Evolutionary conservation across 2,888 invertebrate species (phyloP).

Genomic region (Muscina levida): DNA sequence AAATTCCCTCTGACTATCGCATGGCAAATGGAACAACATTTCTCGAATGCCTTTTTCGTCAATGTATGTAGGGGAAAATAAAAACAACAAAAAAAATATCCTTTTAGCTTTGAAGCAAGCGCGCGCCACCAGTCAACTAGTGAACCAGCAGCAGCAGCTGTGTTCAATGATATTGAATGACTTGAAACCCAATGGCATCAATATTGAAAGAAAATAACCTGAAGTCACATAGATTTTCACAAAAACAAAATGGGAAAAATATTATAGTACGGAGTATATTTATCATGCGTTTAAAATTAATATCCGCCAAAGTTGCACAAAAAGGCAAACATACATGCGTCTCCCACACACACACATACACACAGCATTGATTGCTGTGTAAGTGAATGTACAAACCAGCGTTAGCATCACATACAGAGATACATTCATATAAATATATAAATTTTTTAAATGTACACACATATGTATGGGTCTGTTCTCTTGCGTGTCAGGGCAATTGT

Average conservation of each 20-base stretch:
- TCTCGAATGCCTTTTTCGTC: too few species aligned
- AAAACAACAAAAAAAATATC: slow-evolving; percentile 36
- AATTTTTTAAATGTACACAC: too few species aligned
- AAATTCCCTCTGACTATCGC: too few species aligned
- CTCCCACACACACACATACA: slow-evolving; percentile 6
- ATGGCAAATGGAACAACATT: too few species aligned
- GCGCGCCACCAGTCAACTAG: neutral
- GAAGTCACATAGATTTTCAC: slow-evolving; percentile 3
- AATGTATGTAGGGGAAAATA: too few species aligned
- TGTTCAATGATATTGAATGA: slow-evolving; percentile 33
- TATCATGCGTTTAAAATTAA: slow-evolving; percentile 69
- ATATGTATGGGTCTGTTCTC: too few species aligned
- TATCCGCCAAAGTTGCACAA: slow-evolving; percentile 62
- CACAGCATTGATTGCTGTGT: neutral
- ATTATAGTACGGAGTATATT: slow-evolving; percentile 55
- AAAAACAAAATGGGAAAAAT: slow-evolving; percentile 33
- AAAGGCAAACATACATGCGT: too few species aligned
- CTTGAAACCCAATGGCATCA: slow-evolving; percentile 16
- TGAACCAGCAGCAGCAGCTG: slow-evolving; percentile 7
- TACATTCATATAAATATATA: too few species aligned
- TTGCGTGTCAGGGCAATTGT: too few species aligned
- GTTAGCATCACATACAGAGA: too few species aligned
- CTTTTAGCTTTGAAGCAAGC: slow-evolving; percentile 22
- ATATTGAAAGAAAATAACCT: slow-evolving; percentile 24
- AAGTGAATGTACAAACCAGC: too few species aligned